A percentile compares a stretch with the other conserved stretches of the same genome.
These are phyloP conservation scores for Hestina assimilis DNA, from an alignment of 1,140 invertebrate genomes.

Conservation along the genomic window DNA sequence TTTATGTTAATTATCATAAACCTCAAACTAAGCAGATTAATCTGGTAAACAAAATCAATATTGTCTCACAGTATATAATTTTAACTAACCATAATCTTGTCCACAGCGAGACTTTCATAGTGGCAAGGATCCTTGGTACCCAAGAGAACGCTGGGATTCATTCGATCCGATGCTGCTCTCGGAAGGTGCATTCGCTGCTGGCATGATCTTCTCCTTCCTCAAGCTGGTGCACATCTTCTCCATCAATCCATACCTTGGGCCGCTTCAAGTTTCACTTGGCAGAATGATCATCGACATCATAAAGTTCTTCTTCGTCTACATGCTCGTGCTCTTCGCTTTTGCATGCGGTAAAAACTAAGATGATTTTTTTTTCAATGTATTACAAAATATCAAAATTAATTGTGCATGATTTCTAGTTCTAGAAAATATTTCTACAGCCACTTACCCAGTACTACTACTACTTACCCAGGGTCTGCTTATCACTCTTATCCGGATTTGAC, in stretches of 20 bases:
- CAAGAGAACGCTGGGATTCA: slow-evolving; percentile 92
- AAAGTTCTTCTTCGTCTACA: slow-evolving; percentile 96
- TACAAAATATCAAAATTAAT: neutral
- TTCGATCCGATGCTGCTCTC: slow-evolving; percentile 96
- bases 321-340: slow-evolving; percentile 92
- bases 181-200: slow-evolving; percentile 95
- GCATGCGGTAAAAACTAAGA: slow-evolving; percentile 84
- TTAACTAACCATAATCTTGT: neutral
- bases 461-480: too few species aligned
- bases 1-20: too few species aligned
- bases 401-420: too few species aligned
- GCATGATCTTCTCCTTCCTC: slow-evolving; percentile 96
- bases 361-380: neutral
- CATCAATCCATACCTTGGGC: slow-evolving; percentile 95
- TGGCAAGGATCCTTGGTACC: slow-evolving; percentile 88
- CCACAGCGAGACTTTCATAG: slow-evolving; percentile 84
- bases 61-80: too few species aligned
- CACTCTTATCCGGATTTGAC: too few species aligned
- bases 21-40: too few species aligned
- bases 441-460: too few species aligned
- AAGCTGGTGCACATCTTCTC: slow-evolving; percentile 98
- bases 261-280: slow-evolving; percentile 90
- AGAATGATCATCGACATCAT: slow-evolving; percentile 96
- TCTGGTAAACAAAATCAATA: too few species aligned
- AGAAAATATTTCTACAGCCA: too few species aligned